These are phyloP conservation scores for Nudaria mundana DNA, from an alignment of 2,888 invertebrate species.

Conservation along the genomic window DNA sequence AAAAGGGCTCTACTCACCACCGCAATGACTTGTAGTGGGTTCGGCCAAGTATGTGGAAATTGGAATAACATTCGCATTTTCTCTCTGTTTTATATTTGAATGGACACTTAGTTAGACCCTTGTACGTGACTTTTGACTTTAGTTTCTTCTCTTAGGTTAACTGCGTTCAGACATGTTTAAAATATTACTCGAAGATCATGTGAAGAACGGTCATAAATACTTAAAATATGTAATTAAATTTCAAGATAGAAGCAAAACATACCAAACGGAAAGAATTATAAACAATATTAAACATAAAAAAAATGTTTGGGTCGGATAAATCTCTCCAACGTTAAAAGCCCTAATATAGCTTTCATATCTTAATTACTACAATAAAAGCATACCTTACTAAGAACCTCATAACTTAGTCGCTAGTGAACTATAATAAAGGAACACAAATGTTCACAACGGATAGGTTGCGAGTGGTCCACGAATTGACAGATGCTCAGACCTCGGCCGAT, in stretches of 20 bases:
- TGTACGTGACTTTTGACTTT: constrained; percentile 5
- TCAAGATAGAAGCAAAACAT: constrained; percentile 18
- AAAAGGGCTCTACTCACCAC: constrained; percentile 33
- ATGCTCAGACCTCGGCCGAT: constrained; percentile 54
- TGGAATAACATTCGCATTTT: constrained; percentile 33
- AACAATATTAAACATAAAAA: constrained; percentile 39
- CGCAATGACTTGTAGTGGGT: constrained; percentile 26
- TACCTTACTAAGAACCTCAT: constrained; percentile 66
- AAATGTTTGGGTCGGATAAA: constrained; percentile 44
- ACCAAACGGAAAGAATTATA: constrained; percentile 34
- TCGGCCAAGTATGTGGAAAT: constrained; percentile 32
- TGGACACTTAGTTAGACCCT: constrained; percentile 11
- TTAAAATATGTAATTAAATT: constrained; percentile 21
- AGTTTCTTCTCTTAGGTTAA: constrained; percentile 9
- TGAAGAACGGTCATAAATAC: constrained; percentile 14
- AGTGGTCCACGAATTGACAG: constrained; percentile 63
- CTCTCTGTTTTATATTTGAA: constrained; percentile 22
- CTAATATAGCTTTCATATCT: constrained; percentile 69
- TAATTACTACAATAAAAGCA: constrained; percentile 75
- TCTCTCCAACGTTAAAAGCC: constrained; percentile 62
- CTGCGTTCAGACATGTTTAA: neutral
- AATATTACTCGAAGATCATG: neutral
- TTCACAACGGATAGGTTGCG: constrained; percentile 59
- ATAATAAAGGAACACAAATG: constrained; percentile 63
- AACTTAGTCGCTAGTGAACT: constrained; percentile 64